Base-by-base conservation (phyloP, 2,113 vertebrate species). In the Probosciger aterrimus region DNA sequence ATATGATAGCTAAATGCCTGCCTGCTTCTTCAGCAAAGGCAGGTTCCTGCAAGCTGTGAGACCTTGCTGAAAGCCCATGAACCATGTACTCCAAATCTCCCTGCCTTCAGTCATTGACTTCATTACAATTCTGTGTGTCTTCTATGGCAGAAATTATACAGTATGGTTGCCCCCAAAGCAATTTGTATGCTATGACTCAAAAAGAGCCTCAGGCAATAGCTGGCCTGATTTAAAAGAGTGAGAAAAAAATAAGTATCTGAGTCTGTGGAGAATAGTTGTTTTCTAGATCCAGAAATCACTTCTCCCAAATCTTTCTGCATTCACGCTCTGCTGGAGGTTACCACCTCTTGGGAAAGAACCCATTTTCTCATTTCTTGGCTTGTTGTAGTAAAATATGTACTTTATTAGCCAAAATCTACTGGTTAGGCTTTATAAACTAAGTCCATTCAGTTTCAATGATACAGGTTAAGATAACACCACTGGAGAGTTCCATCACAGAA, bases 191-290 rank as follows among this genome's bases (percentile, higher is more conserved):
- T 95, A 9, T 17, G 9, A 92, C 83, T 95, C 77, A 55, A 60
- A 86, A 86, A 84, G 69, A 91, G 83, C 95, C 83, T 62, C 69
- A 92, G 92, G 95, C 91, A 89, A 60, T 53, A 89, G 39, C 69
- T 92, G 89, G 77, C 91, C 86, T 92, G 77, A 93, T 97, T 92
- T 92, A 64, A 78, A 70, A 78, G 20, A 87, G 62, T 93, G 81
- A 89, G 74, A 92, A 95, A 93, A 93, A 92, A 87, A 49, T 75
- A 82, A 94, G 73, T 82, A 84, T 60, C 74, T 5, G 7, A 91
- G 62, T 68, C 94, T 89, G 69, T 31, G 46, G 30, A 95, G 79
- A 84, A 60, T 33, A 70, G 41, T 76, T 9, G 0, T 71, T 77
- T 86, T 78, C 86, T 84, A 89, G 92, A 92, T 91, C 86, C 77